Evolutionary conservation across 2,888 invertebrate genomes (phyloP), one percentile per base, ranked within the genome.

Genomic region (Pecten maximus): DNA sequence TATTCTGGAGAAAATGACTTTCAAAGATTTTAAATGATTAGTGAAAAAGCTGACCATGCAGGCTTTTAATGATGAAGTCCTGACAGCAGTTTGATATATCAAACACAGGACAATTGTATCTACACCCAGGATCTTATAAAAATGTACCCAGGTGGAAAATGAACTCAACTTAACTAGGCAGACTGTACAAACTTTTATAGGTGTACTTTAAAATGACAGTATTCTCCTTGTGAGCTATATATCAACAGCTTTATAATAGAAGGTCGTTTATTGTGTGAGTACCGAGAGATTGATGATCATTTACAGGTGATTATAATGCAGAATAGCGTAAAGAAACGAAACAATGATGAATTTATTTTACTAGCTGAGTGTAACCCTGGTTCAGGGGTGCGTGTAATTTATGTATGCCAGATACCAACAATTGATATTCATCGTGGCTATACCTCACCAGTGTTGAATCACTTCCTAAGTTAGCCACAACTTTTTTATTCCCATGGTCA

Each of bases 321-420:
- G 10, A 28, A 12, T 4, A 74, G 74, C 15, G 28, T 74, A 74
- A 35, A 35, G 74, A 28, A 28, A 74, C 6, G 35, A 74, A 74
- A 74, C 74, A 74, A 74, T 74, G 74, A 74, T 74, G 74, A 74
- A 74, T 74, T 54, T 74, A 74, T 74, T 35, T 74, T 23, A 74
- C 35, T 35, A 74, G 74, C 35, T 10, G 28, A 28, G 28, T 74
- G 35, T 74, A 19, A 10, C 74, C 23, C 8, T 74, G 35, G 74
- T 74, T 28, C 28, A 28, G 35, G 35, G 74, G 35, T 12, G 74
- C 74, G 74, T 74, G 74, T 35, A 28, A 74, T 74, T 74, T 74
- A 74, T 74, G 74, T 74, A 74, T 74, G 60, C 60, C 23, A 60
- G 23, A 60, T 60, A 60, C 60, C 60, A 28, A 74, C 74, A 74